Conservation (phyloP, 2,797 vertebrate genomes). For the Microctenopoma lineatum region DNA sequence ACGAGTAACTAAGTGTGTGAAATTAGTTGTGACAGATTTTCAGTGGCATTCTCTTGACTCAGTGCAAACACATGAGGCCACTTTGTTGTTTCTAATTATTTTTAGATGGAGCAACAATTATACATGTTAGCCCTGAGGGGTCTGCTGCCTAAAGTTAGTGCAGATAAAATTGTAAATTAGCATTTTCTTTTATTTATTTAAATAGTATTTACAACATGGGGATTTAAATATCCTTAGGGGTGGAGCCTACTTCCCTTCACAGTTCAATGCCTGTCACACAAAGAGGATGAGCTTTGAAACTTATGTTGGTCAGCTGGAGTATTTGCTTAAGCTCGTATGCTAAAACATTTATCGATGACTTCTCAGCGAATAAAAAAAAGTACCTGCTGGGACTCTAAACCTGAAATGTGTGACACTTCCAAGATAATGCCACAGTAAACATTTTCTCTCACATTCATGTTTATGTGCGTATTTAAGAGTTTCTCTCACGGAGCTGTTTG, state of each 20-base stretch:
- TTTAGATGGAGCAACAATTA: constrained; percentile 14
- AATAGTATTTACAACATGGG: background rate
- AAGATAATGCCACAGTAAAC: constrained; percentile 42
- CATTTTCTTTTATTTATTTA: background rate
- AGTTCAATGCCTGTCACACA: constrained; percentile 7
- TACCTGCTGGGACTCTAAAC: constrained; percentile 23
- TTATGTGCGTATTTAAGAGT: constrained; percentile 3
- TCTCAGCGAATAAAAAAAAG: constrained; percentile 27
- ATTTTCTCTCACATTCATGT: constrained; percentile 15
- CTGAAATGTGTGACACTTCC: constrained; percentile 31
- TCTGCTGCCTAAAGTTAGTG: constrained; percentile 24
- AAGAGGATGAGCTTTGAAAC: constrained; percentile 36
- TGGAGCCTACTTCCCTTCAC: constrained; percentile 6
- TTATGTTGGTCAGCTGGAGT: constrained; percentile 25
- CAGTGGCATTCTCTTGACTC: constrained; percentile 6
- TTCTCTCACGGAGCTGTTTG: constrained; percentile 8
- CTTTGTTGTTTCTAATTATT: constrained; percentile 6
- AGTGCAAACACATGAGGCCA: background rate
- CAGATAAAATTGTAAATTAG: constrained; percentile 22
- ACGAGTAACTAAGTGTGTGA: constrained; percentile 37
- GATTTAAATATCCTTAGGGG: constrained; percentile 28
- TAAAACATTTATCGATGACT: constrained; percentile 26
- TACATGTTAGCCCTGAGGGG: background rate
- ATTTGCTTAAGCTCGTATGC: constrained; percentile 23
- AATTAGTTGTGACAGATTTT: constrained; percentile 35